Conservation (phyloP, 1,140 invertebrate genomes). For the Drosophila nigromelanica region DNA sequence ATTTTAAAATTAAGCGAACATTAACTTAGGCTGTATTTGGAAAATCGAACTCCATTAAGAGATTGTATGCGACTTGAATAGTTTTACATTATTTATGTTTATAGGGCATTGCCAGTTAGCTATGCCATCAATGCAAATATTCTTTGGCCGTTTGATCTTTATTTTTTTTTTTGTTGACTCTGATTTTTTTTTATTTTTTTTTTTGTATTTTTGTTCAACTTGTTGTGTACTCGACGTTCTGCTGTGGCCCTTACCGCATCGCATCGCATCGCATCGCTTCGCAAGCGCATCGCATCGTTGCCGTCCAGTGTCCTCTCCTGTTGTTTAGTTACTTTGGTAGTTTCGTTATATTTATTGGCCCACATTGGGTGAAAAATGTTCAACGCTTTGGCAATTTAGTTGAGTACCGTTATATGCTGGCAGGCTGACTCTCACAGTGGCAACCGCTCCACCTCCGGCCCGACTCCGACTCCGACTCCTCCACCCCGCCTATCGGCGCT, state of each 20-base stretch:
- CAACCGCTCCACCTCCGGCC: no score
- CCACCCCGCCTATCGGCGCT: not conserved
- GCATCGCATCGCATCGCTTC: not conserved
- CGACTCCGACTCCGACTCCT: not conserved
- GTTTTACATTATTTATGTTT: no score
- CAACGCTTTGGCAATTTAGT: constrained; percentile 82
- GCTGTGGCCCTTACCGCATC: constrained; percentile 8
- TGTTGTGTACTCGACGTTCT: constrained; percentile 33
- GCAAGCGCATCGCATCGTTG: constrained; percentile 4
- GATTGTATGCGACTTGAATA: no score
- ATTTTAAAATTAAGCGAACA: no score
- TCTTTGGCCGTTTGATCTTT: constrained; percentile 32
- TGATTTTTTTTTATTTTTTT: constrained; percentile 3
- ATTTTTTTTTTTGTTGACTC: no score
- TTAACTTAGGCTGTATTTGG: no score
- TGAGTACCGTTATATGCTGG: constrained; percentile 81
- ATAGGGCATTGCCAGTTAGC: not conserved
- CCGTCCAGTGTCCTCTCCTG: constrained; percentile 36
- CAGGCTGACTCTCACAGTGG: constrained; percentile 18
- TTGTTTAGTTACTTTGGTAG: constrained; percentile 83
- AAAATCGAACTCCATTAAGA: no score
- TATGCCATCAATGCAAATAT: constrained; percentile 4
- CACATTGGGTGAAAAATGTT: constrained; percentile 83
- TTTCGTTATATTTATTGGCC: constrained; percentile 84
- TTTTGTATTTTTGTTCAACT: constrained; percentile 22